Percentiles rank a stretch among this genome's conserved stretches.
phyloP scores from a whole-genome alignment of 1,140 invertebrate genomes.

The Calliphora vicina region DNA sequence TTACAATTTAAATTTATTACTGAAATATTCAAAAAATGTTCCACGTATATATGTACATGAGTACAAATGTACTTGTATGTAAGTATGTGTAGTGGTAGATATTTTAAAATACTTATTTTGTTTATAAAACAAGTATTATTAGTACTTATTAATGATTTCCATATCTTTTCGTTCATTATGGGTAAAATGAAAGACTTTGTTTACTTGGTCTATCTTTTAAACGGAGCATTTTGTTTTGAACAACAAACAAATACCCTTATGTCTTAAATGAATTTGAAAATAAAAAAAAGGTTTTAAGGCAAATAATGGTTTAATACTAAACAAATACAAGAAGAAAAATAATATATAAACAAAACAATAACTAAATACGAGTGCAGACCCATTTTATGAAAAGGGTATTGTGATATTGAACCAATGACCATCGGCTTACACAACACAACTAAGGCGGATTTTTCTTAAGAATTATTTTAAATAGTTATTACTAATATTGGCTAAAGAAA shows the following conservation, averaged over 20 bases:
- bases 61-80: too few relatives aligned
- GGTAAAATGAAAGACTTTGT: not conserved
- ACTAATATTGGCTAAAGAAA: too few relatives aligned
- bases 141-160: not conserved
- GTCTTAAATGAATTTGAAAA: not conserved
- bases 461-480: not conserved
- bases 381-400: conserved; percentile 24
- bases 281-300: conserved; percentile 21
- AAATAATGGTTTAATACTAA: conserved; percentile 20
- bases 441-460: conserved; percentile 27
- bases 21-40: not conserved
- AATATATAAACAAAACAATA: not conserved
- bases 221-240: conserved; percentile 16
- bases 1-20: not conserved
- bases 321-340: not conserved
- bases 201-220: conserved; percentile 15
- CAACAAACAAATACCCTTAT: not conserved
- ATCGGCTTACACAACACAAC: not conserved
- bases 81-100: too few relatives aligned
- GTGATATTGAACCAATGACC: not conserved
- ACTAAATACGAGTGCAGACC: conserved; percentile 4
- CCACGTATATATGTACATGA: not conserved
- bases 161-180: not conserved
- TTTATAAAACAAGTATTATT: not conserved
- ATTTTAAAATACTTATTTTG: too few relatives aligned